Percentiles rank a stretch among this genome's conserved stretches.
phyloP scores from a whole-genome alignment of 2,888 invertebrate genomes.

The Schrankia costaestrigalis region DNA sequence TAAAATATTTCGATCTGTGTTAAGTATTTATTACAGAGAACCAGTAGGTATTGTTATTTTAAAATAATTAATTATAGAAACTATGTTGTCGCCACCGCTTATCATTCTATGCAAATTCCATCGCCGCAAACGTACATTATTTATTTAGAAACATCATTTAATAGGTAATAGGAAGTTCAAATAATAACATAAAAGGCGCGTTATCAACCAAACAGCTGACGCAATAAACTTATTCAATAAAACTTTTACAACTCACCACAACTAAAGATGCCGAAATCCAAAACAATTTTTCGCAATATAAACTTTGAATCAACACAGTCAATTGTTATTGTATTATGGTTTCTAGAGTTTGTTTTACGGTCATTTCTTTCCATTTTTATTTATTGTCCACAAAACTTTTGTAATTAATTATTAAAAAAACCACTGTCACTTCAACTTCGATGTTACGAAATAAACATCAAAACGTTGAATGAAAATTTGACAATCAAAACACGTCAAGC shows the following conservation, averaged over 20 bases:
- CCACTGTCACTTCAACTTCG: slow-evolving; percentile 42
- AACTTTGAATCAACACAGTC: slow-evolving; percentile 77
- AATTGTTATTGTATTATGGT: slow-evolving; percentile 66
- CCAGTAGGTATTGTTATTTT: too few relatives aligned
- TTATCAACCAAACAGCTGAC: not conserved
- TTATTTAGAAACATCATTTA: too few relatives aligned
- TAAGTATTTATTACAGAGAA: too few relatives aligned
- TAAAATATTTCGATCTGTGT: too few relatives aligned
- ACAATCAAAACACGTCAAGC: slow-evolving; percentile 49
- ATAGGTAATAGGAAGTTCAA: too few relatives aligned
- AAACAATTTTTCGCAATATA: slow-evolving; percentile 83
- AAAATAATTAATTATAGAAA: too few relatives aligned
- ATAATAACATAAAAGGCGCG: too few relatives aligned
- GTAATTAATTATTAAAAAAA: slow-evolving; percentile 29
- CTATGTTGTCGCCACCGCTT: too few relatives aligned
- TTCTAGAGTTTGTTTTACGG: slow-evolving; percentile 62
- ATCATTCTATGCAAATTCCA: too few relatives aligned
- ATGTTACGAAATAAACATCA: slow-evolving; percentile 61
- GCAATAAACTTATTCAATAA: slow-evolving; percentile 1
- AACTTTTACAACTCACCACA: slow-evolving; percentile 81
- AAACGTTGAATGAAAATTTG: slow-evolving; percentile 27
- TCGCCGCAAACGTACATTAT: too few relatives aligned
- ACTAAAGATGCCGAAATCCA: slow-evolving; percentile 84
- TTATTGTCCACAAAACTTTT: slow-evolving; percentile 30
- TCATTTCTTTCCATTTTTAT: slow-evolving; percentile 68